These are phyloP conservation scores for Mechanitis mazaeus DNA, from an alignment of 2,888 invertebrate genomes.

Conservation along the genomic window DNA sequence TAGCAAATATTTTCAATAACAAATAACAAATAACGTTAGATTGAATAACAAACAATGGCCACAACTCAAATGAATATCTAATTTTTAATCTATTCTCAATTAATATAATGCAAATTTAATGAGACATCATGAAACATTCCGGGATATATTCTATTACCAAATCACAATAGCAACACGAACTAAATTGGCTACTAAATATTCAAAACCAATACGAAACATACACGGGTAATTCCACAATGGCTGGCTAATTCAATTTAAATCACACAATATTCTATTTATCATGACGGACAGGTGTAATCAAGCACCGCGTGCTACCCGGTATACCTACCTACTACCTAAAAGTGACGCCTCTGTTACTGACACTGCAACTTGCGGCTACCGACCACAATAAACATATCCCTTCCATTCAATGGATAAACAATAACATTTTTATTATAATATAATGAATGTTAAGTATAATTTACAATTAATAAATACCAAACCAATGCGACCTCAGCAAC, in stretches of 20 bases:
- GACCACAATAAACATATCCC: constrained; percentile 5
- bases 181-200: constrained; percentile 72
- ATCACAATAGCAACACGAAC: constrained; percentile 50
- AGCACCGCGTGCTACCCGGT: constrained; percentile 46
- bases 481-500: constrained; percentile 49
- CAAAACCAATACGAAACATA: constrained; percentile 67
- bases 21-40: constrained; percentile 5
- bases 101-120: constrained; percentile 28
- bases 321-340: constrained; percentile 42
- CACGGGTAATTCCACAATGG: constrained; percentile 66
- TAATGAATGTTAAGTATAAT: background rate
- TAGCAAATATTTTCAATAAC: background rate
- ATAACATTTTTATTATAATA: too few species aligned
- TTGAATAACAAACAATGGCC: constrained; percentile 10
- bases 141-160: constrained; percentile 35
- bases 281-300: constrained; percentile 75
- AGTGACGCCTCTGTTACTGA: constrained; percentile 39
- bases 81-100: constrained; percentile 24
- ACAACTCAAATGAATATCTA: constrained; percentile 32
- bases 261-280: constrained; percentile 74
- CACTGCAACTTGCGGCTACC: constrained; percentile 24
- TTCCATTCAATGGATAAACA: too few species aligned
- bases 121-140: constrained; percentile 26
- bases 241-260: constrained; percentile 71
- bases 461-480: constrained; percentile 19